These are phyloP conservation scores for Camponotus fellah DNA, from an alignment of 2,888 invertebrate genomes.

Conservation along the genomic window DNA sequence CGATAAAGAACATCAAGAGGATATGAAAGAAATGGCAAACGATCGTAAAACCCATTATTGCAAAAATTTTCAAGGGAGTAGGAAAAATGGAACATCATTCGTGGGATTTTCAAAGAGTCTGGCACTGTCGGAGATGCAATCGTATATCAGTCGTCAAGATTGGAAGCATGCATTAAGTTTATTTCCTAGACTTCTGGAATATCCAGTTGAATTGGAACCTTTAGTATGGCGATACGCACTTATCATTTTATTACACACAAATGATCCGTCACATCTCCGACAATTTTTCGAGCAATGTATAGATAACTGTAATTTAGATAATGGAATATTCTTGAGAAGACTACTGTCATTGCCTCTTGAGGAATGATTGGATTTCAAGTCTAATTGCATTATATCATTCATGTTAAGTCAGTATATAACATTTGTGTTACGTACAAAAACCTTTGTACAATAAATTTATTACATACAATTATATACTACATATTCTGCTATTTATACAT, in stretches of 20 bases:
- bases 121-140: conserved; percentile 26
- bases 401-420: conserved; percentile 20
- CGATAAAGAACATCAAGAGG: background rate
- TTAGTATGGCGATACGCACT: conserved; percentile 25
- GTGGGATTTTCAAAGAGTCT: conserved; percentile 38
- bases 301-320: conserved; percentile 5
- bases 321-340: background rate
- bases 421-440: conserved; percentile 34
- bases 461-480: conserved; percentile 20
- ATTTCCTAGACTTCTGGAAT: conserved; percentile 24
- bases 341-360: conserved; percentile 26
- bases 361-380: background rate
- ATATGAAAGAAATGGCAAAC: background rate
- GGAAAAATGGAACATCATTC: background rate
- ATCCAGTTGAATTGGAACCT: conserved; percentile 31
- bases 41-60: background rate
- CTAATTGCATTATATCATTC: background rate
- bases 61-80: background rate
- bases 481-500: background rate
- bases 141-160: conserved; percentile 30
- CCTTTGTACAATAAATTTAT: conserved; percentile 35
- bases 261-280: conserved; percentile 29
- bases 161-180: conserved; percentile 31
- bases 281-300: conserved; percentile 23
- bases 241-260: conserved; percentile 28